Evolutionary conservation across 2,888 invertebrate genomes (phyloP).

Genomic region (Coelopa pilipes): DNA sequence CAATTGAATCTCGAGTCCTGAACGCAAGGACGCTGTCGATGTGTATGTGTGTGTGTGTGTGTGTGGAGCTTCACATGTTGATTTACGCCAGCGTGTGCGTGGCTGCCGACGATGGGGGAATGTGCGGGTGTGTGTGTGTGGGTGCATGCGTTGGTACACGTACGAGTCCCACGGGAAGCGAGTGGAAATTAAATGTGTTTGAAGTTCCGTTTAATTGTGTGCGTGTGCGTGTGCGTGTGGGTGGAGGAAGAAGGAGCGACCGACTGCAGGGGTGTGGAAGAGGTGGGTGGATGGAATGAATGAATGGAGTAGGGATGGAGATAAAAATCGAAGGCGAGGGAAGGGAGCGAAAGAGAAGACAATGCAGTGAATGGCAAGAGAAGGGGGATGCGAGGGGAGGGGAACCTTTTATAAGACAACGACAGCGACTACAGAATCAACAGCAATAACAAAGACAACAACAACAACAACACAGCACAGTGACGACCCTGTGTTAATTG

Average conservation of each 20-base stretch:
- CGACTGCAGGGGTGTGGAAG: not conserved
- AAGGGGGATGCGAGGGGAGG: not conserved
- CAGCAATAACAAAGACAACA: no score
- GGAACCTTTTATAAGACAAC: not conserved
- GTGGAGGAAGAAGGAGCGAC: not conserved
- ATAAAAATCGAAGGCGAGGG: not conserved
- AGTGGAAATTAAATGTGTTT: not conserved
- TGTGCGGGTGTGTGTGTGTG: no score
- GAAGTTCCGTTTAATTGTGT: not conserved
- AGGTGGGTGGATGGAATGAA: not conserved
- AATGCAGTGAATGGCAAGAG: not conserved
- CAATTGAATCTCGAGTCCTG: not conserved
- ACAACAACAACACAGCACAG: not conserved
- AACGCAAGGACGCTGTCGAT: not conserved
- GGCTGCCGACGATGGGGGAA: no score
- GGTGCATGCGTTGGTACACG: no score
- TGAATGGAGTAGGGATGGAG: not conserved
- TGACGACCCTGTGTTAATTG: slow-evolving; percentile 17
- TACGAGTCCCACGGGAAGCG: no score
- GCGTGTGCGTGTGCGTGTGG: no score
- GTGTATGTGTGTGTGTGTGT: not conserved
- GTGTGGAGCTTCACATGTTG: not conserved
- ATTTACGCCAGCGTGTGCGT: not conserved
- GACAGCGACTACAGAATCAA: no score
- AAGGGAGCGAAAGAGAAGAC: not conserved